Conservation (phyloP, 2,113 vertebrate genomes). For the Trichechus manatus region DNA sequence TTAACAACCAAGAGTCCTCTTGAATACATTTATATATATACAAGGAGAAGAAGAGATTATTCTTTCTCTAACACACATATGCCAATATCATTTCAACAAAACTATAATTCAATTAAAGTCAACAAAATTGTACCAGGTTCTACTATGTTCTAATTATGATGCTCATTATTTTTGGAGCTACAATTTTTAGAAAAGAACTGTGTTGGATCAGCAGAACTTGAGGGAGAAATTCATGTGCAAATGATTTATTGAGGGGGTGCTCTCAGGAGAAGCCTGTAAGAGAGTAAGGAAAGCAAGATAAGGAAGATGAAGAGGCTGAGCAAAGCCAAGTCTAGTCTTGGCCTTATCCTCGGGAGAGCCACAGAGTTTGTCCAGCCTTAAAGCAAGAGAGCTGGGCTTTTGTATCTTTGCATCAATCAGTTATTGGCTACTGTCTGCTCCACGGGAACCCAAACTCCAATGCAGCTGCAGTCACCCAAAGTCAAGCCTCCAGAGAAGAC, state of each 20-base stretch:
- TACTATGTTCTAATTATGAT: neutral
- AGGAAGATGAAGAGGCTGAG: neutral
- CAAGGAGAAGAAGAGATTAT: neutral
- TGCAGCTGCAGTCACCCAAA: neutral
- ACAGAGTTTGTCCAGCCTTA: neutral
- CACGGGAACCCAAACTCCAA: neutral
- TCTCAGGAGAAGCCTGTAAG: neutral
- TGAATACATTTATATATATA: neutral
- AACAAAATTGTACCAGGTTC: neutral
- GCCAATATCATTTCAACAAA: neutral
- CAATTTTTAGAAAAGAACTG: neutral
- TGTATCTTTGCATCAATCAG: neutral
- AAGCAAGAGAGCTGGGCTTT: neutral
- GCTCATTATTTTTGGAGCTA: neutral
- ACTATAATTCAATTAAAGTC: neutral
- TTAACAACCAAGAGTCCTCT: neutral
- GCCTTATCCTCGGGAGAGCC: neutral
- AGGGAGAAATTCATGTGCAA: neutral
- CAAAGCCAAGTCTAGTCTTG: neutral
- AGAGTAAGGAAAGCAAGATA: neutral
- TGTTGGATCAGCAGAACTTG: neutral
- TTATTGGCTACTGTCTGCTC: neutral
- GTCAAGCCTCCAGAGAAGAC: neutral
- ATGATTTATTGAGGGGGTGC: neutral
- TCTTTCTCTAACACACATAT: neutral